Evolutionary conservation across 2,797 vertebrate genomes (phyloP).

Genomic region (Somateria mollissima): DNA sequence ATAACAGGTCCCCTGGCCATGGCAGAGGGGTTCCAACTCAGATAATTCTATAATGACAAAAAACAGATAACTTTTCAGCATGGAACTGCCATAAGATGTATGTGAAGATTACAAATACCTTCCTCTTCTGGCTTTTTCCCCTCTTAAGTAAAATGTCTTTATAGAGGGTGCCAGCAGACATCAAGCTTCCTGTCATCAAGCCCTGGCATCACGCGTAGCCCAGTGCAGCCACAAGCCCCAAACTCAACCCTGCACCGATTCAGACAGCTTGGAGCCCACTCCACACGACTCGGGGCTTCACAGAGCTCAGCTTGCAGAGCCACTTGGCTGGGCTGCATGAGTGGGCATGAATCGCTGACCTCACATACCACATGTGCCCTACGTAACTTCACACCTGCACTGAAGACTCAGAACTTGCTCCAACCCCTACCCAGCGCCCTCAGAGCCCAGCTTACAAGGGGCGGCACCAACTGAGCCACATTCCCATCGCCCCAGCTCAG

Average conservation of each 20-base stretch:
- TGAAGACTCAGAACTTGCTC: neutral
- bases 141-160: neutral
- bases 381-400: neutral
- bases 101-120: neutral
- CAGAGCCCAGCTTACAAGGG: rapidly evolving
- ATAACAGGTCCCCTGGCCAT: no score
- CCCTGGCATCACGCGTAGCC: neutral
- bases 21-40: no score
- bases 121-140: neutral
- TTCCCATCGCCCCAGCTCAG: neutral
- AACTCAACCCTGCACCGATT: neutral
- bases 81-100: neutral
- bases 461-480: neutral
- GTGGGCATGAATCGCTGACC: neutral
- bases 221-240: neutral
- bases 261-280: neutral
- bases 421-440: neutral
- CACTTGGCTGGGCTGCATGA: neutral
- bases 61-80: neutral
- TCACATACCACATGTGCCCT: rapidly evolving
- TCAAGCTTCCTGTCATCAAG: neutral
- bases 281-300: neutral
- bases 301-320: neutral
- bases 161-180: neutral
- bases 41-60: no score